Evolutionary conservation across 2,888 invertebrate species (phyloP).

Genomic region (Xanthia icteritia): DNA sequence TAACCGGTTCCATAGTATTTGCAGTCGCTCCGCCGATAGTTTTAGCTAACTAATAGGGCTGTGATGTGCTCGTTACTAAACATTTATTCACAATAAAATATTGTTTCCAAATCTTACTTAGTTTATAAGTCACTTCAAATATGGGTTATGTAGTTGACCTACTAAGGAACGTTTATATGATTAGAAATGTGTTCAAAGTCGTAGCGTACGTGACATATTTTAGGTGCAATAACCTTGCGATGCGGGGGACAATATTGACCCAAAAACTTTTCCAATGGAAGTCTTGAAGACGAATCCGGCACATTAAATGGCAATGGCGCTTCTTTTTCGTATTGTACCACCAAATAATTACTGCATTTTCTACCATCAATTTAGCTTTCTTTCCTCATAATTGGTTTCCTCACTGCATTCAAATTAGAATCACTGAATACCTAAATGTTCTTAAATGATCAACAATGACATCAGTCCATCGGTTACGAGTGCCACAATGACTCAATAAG

Average conservation of each 20-base stretch:
- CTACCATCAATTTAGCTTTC: background rate
- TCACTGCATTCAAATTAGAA: background rate
- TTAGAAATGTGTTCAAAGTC: slow-evolving; percentile 5
- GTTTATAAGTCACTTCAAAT: background rate
- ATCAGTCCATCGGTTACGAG: slow-evolving; percentile 42
- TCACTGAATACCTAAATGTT: slow-evolving; percentile 28
- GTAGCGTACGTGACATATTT: slow-evolving; percentile 36
- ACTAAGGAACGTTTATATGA: slow-evolving; percentile 5
- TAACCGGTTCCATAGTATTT: slow-evolving; percentile 1
- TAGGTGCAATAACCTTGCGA: slow-evolving; percentile 46
- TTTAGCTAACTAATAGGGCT: background rate
- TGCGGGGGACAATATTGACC: slow-evolving; percentile 17
- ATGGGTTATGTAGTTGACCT: background rate
- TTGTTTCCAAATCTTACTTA: too few species aligned
- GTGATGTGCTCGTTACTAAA: background rate
- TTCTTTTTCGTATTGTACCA: background rate
- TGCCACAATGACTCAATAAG: slow-evolving; percentile 49
- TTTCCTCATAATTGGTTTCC: background rate
- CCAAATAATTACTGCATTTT: too few species aligned
- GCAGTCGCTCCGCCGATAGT: background rate
- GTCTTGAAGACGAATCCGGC: background rate
- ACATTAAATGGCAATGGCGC: background rate
- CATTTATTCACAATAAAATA: background rate
- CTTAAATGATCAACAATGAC: slow-evolving; percentile 44
- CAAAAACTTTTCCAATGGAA: slow-evolving; percentile 7